phyloP scores from a whole-genome alignment of 2,113 vertebrate species.

The Hepsetus odoe region DNA sequence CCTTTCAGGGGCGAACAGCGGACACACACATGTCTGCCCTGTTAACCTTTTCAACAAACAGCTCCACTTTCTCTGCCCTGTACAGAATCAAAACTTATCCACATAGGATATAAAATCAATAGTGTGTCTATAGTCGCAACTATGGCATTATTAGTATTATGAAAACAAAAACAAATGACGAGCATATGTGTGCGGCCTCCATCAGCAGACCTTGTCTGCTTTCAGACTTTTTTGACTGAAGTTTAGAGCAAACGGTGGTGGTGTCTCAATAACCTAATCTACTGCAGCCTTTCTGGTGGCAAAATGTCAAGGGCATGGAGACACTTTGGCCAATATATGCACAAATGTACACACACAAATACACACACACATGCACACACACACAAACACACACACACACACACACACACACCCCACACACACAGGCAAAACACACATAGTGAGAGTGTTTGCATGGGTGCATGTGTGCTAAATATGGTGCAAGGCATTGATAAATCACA shows the following conservation, averaged over 20 bases:
- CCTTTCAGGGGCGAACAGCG: conserved; percentile 59
- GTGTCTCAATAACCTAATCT: conserved; percentile 65
- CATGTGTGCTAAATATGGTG: conserved; percentile 56
- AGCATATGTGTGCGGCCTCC: neutral
- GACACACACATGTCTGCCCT: conserved; percentile 32
- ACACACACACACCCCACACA: conserved; percentile 42
- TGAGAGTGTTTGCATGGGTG: conserved; percentile 7
- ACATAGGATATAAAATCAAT: conserved; percentile 10
- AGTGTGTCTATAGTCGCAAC: conserved; percentile 2
- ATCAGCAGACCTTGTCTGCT: neutral
- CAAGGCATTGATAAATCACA: conserved; percentile 77
- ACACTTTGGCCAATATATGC: conserved; percentile 61
- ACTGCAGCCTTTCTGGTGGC: conserved; percentile 44
- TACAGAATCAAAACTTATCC: neutral
- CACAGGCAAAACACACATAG: conserved; percentile 27
- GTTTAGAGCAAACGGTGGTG: neutral
- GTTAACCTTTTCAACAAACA: conserved; percentile 26
- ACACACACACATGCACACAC: conserved; percentile 47
- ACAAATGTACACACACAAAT: too few species aligned
- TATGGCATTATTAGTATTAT: conserved; percentile 1
- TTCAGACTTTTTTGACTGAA: conserved; percentile 14
- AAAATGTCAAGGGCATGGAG: conserved; percentile 76
- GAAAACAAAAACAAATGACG: neutral
- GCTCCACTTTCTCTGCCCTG: conserved; percentile 26
- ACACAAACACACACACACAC: conserved; percentile 5